Evolutionary conservation across 2,888 invertebrate genomes (phyloP).

Genomic region (Pimpla rufipes): DNA sequence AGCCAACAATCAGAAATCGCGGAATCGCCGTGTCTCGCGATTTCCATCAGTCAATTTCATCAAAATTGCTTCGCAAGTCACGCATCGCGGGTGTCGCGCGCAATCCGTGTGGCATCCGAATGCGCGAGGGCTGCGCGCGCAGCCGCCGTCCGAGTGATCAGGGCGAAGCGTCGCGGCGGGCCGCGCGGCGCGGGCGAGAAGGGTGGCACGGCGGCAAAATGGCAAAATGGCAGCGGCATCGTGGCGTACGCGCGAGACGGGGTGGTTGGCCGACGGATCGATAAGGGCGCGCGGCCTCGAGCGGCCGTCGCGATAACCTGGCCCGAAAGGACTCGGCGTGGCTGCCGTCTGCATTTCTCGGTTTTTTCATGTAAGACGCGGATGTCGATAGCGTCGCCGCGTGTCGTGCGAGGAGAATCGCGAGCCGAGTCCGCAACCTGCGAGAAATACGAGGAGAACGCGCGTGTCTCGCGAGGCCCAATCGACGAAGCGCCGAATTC

Average conservation of each 20-base stretch:
- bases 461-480: slow-evolving; percentile 18
- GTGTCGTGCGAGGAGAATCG: slow-evolving; percentile 39
- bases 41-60: background rate
- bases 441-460: slow-evolving; percentile 64
- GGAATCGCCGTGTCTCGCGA: background rate
- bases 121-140: no score
- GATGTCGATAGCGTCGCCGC: slow-evolving; percentile 57
- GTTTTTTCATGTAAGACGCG: slow-evolving; percentile 23
- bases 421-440: background rate
- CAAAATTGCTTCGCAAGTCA: slow-evolving; percentile 40
- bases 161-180: background rate
- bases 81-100: slow-evolving; percentile 38
- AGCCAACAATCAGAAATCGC: no score
- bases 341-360: slow-evolving; percentile 23
- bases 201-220: slow-evolving; percentile 63
- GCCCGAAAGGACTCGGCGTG: slow-evolving; percentile 48
- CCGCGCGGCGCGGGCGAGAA: slow-evolving; percentile 35
- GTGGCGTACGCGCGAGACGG: slow-evolving; percentile 65
- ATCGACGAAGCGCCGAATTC: slow-evolving; percentile 26
- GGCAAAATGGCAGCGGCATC: slow-evolving; percentile 66
- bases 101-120: no score
- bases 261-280: slow-evolving; percentile 77
- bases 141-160: background rate
- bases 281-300: slow-evolving; percentile 73
- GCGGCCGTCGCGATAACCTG: slow-evolving; percentile 66